Evolutionary conservation across 2,888 invertebrate species (phyloP).

Genomic region (Lochmaea capreae): DNA sequence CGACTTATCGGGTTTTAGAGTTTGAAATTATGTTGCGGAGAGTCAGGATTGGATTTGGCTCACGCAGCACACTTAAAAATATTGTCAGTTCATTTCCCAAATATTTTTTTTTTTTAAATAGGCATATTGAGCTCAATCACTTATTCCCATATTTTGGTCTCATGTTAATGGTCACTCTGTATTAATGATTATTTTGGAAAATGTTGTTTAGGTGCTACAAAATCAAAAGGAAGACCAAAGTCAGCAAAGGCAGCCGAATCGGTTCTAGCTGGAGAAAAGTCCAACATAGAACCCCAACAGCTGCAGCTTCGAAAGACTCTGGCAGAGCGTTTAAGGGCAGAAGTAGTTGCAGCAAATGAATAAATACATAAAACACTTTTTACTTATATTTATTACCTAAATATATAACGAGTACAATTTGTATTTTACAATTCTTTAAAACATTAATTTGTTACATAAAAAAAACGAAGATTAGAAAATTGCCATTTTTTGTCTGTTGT

Average conservation of each 20-base stretch:
- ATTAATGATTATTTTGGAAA: too few relatives aligned
- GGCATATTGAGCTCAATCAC: too few relatives aligned
- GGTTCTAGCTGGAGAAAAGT: constrained; percentile 69
- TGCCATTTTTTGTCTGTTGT: constrained; percentile 49
- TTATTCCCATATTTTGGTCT: too few relatives aligned
- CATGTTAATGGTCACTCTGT: too few relatives aligned
- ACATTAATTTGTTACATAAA: constrained; percentile 59
- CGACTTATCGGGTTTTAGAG: too few relatives aligned
- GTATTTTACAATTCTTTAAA: constrained; percentile 63
- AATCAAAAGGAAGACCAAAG: constrained; percentile 69
- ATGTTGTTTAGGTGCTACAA: constrained; percentile 60
- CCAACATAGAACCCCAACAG: constrained; percentile 68
- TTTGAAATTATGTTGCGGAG: too few relatives aligned
- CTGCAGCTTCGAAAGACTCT: constrained; percentile 85
- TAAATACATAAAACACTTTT: constrained; percentile 47
- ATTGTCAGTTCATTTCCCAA: too few relatives aligned
- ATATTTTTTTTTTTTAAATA: too few relatives aligned
- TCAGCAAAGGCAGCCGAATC: constrained; percentile 82
- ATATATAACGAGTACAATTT: constrained; percentile 65
- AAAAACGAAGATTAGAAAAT: constrained; percentile 56
- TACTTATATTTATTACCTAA: constrained; percentile 65
- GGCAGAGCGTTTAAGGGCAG: constrained; percentile 85
- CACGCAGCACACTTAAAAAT: too few relatives aligned
- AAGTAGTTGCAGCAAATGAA: constrained; percentile 73
- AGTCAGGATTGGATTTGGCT: too few relatives aligned